Evolutionary conservation across 2,888 invertebrate genomes (phyloP).

Genomic region (Anthophora plumipes): DNA sequence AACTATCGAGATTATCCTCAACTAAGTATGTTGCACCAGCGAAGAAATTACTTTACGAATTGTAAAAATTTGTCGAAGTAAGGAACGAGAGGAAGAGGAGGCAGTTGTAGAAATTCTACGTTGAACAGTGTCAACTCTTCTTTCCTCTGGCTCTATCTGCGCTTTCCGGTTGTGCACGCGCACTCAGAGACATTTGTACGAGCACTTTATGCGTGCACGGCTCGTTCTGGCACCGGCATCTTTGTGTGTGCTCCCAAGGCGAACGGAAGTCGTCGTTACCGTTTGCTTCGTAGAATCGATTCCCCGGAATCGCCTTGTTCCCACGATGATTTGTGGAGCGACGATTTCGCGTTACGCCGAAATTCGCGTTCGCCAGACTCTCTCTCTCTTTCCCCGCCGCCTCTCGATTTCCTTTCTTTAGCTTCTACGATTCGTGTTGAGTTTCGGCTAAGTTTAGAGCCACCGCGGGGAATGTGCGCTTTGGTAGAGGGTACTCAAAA

Average conservation of each 20-base stretch:
- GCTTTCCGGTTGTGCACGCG: conserved; percentile 46
- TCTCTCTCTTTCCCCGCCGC: neutral
- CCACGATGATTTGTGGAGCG: conserved; percentile 78
- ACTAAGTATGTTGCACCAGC: too few species aligned
- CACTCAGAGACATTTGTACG: conserved; percentile 3
- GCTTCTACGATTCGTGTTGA: too few species aligned
- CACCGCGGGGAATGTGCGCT: neutral
- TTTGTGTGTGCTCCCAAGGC: conserved; percentile 62
- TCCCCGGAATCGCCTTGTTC: conserved; percentile 79
- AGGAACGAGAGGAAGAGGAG: too few species aligned
- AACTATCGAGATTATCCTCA: too few species aligned
- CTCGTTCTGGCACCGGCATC: conserved; percentile 47
- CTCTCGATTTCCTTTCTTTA: too few species aligned
- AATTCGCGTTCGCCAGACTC: neutral
- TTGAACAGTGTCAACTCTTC: conserved; percentile 9
- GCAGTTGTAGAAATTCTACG: neutral
- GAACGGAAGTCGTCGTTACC: conserved; percentile 75
- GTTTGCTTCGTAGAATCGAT: conserved; percentile 73
- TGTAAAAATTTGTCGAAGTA: neutral
- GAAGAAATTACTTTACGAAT: neutral
- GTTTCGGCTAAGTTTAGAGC: neutral
- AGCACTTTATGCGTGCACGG: conserved; percentile 20
- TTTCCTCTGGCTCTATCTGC: conserved; percentile 19
- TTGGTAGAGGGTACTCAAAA: neutral
- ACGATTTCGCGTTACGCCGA: conserved; percentile 47